A percentile compares a stretch with the other conserved stretches of the same genome.
These are phyloP conservation scores for Trichomycterus rosablanca DNA, from an alignment of 2,113 vertebrate genomes.

Conservation along the genomic window DNA sequence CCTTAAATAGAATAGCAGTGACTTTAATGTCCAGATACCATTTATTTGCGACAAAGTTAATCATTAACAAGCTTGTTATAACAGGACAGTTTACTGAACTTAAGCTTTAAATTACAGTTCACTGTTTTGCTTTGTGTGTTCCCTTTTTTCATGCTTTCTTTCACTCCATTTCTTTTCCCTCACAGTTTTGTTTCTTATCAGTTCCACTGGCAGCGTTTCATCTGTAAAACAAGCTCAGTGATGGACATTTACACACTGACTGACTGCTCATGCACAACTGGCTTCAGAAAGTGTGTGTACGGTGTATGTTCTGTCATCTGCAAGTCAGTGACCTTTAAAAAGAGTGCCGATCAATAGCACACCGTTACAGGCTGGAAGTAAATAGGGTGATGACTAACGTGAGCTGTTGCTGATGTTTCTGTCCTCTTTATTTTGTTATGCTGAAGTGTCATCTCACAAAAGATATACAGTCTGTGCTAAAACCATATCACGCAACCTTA, in stretches of 20 bases:
- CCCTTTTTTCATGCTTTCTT: background rate
- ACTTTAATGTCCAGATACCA: too few relatives aligned
- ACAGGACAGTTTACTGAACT: too few relatives aligned
- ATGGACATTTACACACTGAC: background rate
- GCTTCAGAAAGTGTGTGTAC: background rate
- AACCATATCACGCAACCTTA: background rate
- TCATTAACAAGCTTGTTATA: too few relatives aligned
- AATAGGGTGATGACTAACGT: constrained; percentile 42
- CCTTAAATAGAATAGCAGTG: too few relatives aligned
- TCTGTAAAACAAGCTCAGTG: background rate
- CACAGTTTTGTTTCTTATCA: background rate
- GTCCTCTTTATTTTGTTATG: background rate
- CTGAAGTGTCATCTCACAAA: background rate
- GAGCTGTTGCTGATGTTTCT: constrained; percentile 29
- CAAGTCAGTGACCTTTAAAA: constrained; percentile 47
- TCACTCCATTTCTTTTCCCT: background rate
- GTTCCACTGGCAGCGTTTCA: background rate
- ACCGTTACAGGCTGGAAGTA: constrained; percentile 43
- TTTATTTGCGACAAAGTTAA: too few relatives aligned
- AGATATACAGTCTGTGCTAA: background rate
- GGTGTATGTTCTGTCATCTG: constrained; percentile 42
- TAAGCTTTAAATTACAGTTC: too few relatives aligned
- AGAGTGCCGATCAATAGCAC: constrained; percentile 46
- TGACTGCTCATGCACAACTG: background rate
- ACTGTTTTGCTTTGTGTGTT: too few relatives aligned